Percentiles rank a stretch among this genome's conserved stretches.
phyloP scores from a whole-genome alignment of 2,888 invertebrate species.

The Microdon myrmicae region DNA sequence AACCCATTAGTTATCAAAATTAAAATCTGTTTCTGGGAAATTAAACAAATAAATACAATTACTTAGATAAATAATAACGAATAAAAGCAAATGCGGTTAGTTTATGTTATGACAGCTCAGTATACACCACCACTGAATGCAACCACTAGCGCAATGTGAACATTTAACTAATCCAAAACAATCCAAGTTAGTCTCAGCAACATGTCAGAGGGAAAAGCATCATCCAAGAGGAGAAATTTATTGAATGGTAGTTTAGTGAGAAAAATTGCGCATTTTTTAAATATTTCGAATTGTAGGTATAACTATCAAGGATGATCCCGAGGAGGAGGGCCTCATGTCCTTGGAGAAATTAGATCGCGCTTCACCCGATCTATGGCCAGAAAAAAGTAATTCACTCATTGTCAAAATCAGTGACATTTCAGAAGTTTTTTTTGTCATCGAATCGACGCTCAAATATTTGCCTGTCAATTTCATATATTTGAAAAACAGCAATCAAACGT shows the following conservation, averaged over 20 bases:
- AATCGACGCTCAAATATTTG: conserved; percentile 32
- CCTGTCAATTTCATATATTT: conserved; percentile 5
- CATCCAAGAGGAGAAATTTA: conserved; percentile 9
- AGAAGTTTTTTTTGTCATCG: background rate
- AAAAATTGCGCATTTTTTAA: background rate
- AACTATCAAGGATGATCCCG: conserved; percentile 48
- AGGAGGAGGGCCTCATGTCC: conserved; percentile 83
- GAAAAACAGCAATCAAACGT: conserved; percentile 25
- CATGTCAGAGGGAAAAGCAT: conserved; percentile 30
- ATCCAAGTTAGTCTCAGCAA: too few species aligned
- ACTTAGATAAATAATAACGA: too few species aligned
- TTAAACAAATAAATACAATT: too few species aligned
- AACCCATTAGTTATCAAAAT: too few species aligned
- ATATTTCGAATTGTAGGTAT: background rate
- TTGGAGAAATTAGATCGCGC: conserved; percentile 91
- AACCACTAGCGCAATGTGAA: too few species aligned
- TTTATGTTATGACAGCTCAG: too few species aligned
- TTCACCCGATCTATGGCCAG: conserved; percentile 97
- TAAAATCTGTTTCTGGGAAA: too few species aligned
- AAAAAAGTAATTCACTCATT: conserved; percentile 92
- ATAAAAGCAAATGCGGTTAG: too few species aligned
- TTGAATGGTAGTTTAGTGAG: conserved; percentile 25
- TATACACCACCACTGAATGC: too few species aligned
- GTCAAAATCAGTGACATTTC: conserved; percentile 33
- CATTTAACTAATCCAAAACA: too few species aligned